Percentiles rank a stretch among this genome's conserved stretches.
Evolutionary conservation across 1,140 invertebrate genomes (phyloP).

Genomic region (Bombus ignitus): DNA sequence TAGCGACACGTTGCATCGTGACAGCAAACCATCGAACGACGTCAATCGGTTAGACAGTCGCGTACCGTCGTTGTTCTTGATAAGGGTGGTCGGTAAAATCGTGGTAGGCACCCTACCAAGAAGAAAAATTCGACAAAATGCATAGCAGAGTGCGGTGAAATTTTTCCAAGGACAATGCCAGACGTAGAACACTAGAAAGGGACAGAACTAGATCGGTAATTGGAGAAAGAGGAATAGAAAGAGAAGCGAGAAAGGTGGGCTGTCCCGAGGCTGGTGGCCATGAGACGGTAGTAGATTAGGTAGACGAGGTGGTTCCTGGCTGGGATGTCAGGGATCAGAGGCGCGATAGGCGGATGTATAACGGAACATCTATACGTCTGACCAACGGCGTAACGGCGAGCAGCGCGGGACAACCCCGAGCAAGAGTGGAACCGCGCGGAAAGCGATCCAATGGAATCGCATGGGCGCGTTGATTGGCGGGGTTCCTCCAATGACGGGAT

Average conservation of each 20-base stretch:
- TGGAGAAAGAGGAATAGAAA: neutral
- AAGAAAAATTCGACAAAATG: conserved; percentile 21
- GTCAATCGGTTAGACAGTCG: neutral
- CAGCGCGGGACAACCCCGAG: neutral
- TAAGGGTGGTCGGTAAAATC: conserved; percentile 22
- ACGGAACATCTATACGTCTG: neutral
- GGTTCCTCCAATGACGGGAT: conserved; percentile 70
- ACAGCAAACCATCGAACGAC: neutral
- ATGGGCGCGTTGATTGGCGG: conserved; percentile 58
- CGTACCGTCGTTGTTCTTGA: neutral
- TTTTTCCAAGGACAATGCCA: conserved; percentile 57
- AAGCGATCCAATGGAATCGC: conserved; percentile 36
- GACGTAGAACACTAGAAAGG: neutral
- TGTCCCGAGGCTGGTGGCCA: conserved; percentile 20
- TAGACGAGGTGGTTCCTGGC: conserved; percentile 7
- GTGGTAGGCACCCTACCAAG: neutral
- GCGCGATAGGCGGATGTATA: conserved; percentile 49
- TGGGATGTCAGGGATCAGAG: neutral
- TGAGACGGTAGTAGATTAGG: conserved; percentile 21
- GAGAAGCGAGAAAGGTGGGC: conserved; percentile 3
- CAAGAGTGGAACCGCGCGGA: neutral
- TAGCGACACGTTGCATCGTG: neutral
- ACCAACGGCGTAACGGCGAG: conserved; percentile 34
- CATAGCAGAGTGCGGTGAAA: conserved; percentile 45
- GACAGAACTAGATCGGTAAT: neutral